phyloP scores from a whole-genome alignment of 2,113 vertebrate genomes.

The Chamaetylas fuelleborni region DNA sequence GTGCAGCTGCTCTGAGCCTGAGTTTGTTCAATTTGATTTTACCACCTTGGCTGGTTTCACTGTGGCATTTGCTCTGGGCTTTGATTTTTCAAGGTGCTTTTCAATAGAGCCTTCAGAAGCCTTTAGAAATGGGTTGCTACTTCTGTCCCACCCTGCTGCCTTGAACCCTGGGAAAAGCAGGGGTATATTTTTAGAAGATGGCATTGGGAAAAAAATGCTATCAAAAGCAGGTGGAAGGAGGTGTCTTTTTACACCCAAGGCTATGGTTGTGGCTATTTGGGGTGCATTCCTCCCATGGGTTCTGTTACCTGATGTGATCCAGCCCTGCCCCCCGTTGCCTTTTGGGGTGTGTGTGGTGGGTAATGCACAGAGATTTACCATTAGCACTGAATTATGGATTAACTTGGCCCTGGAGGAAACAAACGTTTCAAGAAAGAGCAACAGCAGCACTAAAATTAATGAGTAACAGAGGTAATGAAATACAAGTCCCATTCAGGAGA shows the following conservation, averaged over 20 bases:
- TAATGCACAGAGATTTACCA: neutral
- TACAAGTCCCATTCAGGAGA: neutral
- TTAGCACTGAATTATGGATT: constrained; percentile 18
- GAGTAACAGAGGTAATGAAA: constrained; percentile 19
- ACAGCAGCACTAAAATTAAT: constrained; percentile 17
- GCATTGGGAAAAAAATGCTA: neutral
- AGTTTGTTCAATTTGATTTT: neutral
- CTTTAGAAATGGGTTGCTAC: neutral
- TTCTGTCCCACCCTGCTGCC: neutral
- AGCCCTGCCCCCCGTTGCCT: neutral
- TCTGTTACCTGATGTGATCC: neutral
- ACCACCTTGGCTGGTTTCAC: neutral
- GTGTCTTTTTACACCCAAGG: neutral
- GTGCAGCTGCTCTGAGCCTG: neutral
- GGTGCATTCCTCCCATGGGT: neutral
- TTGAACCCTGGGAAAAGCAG: neutral
- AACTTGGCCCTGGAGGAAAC: constrained; percentile 18
- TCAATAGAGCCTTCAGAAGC: neutral
- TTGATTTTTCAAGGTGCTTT: neutral
- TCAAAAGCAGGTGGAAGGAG: neutral
- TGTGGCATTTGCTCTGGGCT: neutral
- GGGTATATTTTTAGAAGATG: neutral
- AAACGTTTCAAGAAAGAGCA: neutral
- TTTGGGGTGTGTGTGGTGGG: neutral
- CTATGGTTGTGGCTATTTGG: neutral